Evolutionary conservation across 1,140 invertebrate species (phyloP), one percentile per base, ranked within the genome.

Genomic region (Caligus rogercresseyi): DNA sequence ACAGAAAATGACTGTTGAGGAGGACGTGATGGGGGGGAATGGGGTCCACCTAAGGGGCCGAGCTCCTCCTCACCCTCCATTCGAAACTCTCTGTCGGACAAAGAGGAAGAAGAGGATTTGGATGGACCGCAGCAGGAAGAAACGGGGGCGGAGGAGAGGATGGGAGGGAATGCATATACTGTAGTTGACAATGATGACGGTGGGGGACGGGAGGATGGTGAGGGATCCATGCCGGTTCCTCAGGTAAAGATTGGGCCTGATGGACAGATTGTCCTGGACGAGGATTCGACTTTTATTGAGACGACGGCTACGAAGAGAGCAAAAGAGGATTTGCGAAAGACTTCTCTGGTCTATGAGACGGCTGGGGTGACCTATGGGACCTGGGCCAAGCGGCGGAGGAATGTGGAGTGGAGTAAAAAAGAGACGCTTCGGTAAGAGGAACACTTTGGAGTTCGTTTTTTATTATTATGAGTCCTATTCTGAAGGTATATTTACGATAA

Each of bases 261-360:
- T 71, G 89, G 89, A 2, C 79, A 87, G 70, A 80, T 93, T 59
- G 80, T 91, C 56, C 74, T 92, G 1, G 88, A 92, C 70, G 85
- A 90, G 69, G 51, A 18, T 15, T 23, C 18, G 14, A 63, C 61
- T 2, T 1, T 69, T 1, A 84, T 88, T 66, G 84, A 88, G 70
- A 83, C 81, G 63, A 83, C 82, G 1, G 79, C 80, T 55, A 75
- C 78, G 43, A 77, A 79, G 52, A 78, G 79, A 65, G 75, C 76
- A 25, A 77, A 81, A 25, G 79, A 82, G 68, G 74, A 78, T 24
- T 70, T 85, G 0, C 74, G 78, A 1, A 80, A 82, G 59, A 79
- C 81, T 2, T 76, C 81, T 62, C 75, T 82, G 16, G 76, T 86
- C 18, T 73, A 82, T 51, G 81, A 83, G 63, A 81, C 82, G 52